Evolutionary conservation across 2,888 invertebrate species (phyloP), one percentile per base, ranked within the genome.

Genomic region (Drosophila nr. fundita): DNA sequence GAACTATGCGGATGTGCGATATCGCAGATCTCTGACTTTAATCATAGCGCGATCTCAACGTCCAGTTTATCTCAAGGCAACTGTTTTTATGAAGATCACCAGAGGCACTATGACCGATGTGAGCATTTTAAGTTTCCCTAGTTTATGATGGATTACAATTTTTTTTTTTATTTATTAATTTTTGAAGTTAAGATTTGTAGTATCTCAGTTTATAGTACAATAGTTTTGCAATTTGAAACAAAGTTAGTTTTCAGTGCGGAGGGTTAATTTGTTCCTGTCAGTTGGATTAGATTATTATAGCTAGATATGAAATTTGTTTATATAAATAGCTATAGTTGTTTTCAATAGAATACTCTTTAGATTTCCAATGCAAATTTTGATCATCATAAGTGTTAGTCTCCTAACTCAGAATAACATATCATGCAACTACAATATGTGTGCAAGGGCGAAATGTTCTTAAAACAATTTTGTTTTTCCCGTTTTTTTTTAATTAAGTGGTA

Each of bases 41-140:
- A 84, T 92, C 24, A 86, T 90, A 15, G 18, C 42, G 2, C 83
- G 92, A 10, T 80, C 91, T 0, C 91, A 91, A 45, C 86, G 83
- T 18, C 83, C 90, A 0, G 83, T 80, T 0, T 72, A 70, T 27
- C 70, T 92, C 0, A 87, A 84, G 52, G 92, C 92, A 4, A 91
- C 91, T 0, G 66, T 83, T 0, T 89, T 92, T 55, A 53, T 92
- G n/a, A 50, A 53, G 0, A 80, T 92, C 24, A 91, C 89, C 7
- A 70, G 87, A 7, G 60, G 68, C 7, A 91, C 89, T 0, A 89
- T 92, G 83, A 89, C 91, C 0, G 85, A 89, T 52, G 92, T 92
- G 64, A 57, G 70, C 8, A 57, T 13, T 27, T 53, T 7, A 13
- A 8, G 13, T 30, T 30, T n/a, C 13, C 7, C 4, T 4, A 52